phyloP scores from a whole-genome alignment of 1,140 invertebrate species.

The Zaprionus africanus region DNA sequence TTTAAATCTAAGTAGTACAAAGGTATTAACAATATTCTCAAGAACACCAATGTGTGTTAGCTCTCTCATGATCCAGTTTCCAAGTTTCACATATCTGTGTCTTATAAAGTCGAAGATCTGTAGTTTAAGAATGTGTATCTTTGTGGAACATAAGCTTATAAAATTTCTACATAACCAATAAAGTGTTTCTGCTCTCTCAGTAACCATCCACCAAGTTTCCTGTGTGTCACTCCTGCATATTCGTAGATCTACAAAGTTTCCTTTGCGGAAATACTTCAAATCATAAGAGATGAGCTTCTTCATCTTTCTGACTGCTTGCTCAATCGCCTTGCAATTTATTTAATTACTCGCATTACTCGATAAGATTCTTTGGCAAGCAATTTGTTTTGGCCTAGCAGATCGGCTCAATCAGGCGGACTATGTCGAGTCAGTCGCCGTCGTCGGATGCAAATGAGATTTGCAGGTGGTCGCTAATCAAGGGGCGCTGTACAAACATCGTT shows the following conservation, averaged over 20 bases:
- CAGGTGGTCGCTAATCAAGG: constrained; percentile 79
- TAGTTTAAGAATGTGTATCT: no score
- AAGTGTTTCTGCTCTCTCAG: no score
- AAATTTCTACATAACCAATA: no score
- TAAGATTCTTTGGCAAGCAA: constrained; percentile 16
- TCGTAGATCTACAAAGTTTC: not conserved
- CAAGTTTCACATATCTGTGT: no score
- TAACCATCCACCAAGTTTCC: not conserved
- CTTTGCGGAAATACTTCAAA: not conserved
- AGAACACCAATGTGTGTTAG: not conserved
- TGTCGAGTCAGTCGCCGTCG: not conserved
- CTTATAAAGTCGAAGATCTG: no score
- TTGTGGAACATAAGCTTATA: no score
- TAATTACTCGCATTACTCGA: constrained; percentile 21
- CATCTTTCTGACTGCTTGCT: not conserved
- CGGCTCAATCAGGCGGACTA: constrained; percentile 10
- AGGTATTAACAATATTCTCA: no score
- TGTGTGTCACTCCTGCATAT: not conserved
- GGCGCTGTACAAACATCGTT: constrained; percentile 61
- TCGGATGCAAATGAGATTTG: constrained; percentile 61
- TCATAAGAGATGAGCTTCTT: not conserved
- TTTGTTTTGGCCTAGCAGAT: constrained; percentile 5
- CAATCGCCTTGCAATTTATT: constrained; percentile 29
- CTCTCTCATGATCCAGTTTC: no score
- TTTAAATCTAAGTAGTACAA: no score